A percentile compares a stretch with the other conserved stretches of the same genome.
These are phyloP conservation scores for Pterobdella sp. DNA, from an alignment of 2,888 invertebrate genomes.

Conservation along the genomic window DNA sequence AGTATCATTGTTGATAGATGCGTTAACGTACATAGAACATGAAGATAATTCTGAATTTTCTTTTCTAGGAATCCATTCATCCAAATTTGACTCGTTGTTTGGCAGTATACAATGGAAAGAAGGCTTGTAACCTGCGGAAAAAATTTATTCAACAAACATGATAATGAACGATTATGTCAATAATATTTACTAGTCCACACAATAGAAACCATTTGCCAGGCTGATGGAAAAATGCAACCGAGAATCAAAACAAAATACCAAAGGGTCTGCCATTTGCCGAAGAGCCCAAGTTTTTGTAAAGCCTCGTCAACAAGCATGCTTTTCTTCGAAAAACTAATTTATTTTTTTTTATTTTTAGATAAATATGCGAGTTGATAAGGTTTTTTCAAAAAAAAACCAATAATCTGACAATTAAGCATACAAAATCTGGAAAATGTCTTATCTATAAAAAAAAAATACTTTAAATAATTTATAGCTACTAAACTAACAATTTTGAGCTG, in stretches of 20 bases:
- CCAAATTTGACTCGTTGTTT: slow-evolving; percentile 22
- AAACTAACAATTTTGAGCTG: too few species aligned
- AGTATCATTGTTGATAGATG: slow-evolving; percentile 28
- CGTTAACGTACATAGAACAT: slow-evolving; percentile 32
- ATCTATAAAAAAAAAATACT: too few species aligned
- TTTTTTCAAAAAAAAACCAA: too few species aligned
- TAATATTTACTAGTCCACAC: slow-evolving; percentile 37
- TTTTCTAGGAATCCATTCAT: slow-evolving; percentile 33
- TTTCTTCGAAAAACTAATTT: too few species aligned
- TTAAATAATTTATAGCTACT: too few species aligned
- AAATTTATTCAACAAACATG: too few species aligned
- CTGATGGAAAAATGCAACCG: slow-evolving; percentile 35
- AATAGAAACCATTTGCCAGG: slow-evolving; percentile 39
- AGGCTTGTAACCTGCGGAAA: slow-evolving; percentile 26
- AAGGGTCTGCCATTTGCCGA: slow-evolving; percentile 37
- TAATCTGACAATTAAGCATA: too few species aligned
- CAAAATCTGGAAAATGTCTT: too few species aligned
- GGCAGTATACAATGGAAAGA: slow-evolving; percentile 33
- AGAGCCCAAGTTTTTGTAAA: slow-evolving; percentile 34
- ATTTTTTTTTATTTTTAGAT: too few species aligned
- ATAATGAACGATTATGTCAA: neutral
- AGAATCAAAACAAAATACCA: slow-evolving; percentile 36
- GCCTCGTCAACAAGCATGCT: slow-evolving; percentile 38
- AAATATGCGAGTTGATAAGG: too few species aligned
- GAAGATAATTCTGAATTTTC: slow-evolving; percentile 24